Evolutionary conservation across 2,888 invertebrate genomes (phyloP), one percentile per base, ranked within the genome.

Genomic region (Idaea straminata): DNA sequence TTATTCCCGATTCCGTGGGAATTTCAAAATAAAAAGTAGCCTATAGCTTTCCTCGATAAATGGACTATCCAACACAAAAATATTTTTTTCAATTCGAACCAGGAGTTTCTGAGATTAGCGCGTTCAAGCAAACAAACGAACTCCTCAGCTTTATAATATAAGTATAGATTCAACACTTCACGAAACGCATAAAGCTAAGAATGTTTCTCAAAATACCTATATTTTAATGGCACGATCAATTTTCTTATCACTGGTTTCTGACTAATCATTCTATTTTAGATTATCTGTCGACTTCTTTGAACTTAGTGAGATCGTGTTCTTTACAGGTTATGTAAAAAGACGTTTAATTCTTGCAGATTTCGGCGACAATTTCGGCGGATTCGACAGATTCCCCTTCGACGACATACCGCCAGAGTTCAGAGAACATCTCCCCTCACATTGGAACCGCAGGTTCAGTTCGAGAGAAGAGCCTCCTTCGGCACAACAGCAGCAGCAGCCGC

Each of bases 321-420:
- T 81, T 80, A 57, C 82, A 83, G 79, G 77, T 78, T 71, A 66
- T 77, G 64, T 79, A 80, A 84, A 72, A 73, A 84, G 82, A 76
- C 74, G 78, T 84, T 84, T 85, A 66, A 57, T 80, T 72, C 72
- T 92, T 91, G 62, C 92, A 90, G 93, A 93, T 86, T 90, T 92
- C 75, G 85, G 87, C 78, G 89, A 93, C 73, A 83, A 83, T 72
- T 93, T 92, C 79, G 80, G 87, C 73, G 90, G 92, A 68, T 94
- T 94, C 83, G 89, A 93, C 80, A 91, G 93, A 85, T 92, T 93
- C 73, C 92, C 91, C 34, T 93, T 93, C 80, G 91, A 93, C 85
- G 93, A 93, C 77, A 92, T 93, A 76, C 92, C 92, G 64, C 78
- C 90, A 64, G 92, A 91, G 78, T 93, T 91, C 81, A 85, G 91